Evolutionary conservation across 2,113 vertebrate species (phyloP).

Genomic region (Ondatra zibethicus): DNA sequence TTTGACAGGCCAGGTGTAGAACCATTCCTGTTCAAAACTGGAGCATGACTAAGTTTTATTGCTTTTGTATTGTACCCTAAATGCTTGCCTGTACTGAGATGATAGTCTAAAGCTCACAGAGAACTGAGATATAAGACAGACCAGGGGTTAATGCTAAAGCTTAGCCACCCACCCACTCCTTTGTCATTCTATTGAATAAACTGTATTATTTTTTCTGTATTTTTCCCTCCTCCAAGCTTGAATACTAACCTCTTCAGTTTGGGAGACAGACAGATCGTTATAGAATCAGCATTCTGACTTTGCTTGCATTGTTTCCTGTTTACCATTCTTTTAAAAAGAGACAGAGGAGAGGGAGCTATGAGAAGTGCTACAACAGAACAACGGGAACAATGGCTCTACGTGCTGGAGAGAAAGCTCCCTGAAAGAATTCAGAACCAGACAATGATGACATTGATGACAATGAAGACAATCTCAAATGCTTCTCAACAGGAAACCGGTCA

Average conservation of each 20-base stretch:
- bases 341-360: not conserved
- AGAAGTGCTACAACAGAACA: not conserved
- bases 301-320: not conserved
- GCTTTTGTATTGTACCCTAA: not conserved
- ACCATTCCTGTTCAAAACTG: not conserved
- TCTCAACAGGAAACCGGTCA: not conserved
- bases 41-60: not conserved
- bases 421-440: not conserved
- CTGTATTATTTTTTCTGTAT: not conserved
- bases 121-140: not conserved
- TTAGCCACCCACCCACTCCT: not conserved
- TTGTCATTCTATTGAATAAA: not conserved
- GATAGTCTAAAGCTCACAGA: not conserved
- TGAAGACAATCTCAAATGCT: constrained; percentile 3
- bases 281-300: not conserved
- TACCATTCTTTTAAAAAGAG: not conserved
- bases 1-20: not conserved
- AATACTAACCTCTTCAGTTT: not conserved
- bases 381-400: not conserved
- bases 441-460: not conserved
- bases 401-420: not conserved
- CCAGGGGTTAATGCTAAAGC: not conserved
- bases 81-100: not conserved
- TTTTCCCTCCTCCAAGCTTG: not conserved
- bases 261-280: not conserved